These are phyloP conservation scores for Antechinus flavipes DNA, from an alignment of 2,113 vertebrate species.

Conservation along the genomic window DNA sequence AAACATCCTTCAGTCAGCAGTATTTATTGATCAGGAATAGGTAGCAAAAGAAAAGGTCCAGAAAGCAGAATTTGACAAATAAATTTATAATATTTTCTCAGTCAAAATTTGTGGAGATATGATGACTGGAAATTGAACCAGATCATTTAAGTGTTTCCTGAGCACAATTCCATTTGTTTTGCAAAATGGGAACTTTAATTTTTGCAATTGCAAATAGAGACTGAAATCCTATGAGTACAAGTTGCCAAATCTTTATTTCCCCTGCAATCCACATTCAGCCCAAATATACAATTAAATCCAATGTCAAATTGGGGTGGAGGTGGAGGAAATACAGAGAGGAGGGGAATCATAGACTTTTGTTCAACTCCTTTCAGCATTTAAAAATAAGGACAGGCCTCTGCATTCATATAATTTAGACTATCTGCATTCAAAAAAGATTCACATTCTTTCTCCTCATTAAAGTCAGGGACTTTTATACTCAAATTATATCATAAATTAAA, in stretches of 20 bases:
- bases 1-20: background rate
- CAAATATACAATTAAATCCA: conserved; percentile 52
- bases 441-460: background rate
- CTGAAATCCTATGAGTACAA: conserved; percentile 30
- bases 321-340: conserved; percentile 4
- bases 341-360: conserved; percentile 1
- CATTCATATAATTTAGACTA: conserved; percentile 18
- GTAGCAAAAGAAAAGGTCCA: background rate
- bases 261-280: conserved; percentile 51
- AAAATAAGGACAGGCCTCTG: background rate
- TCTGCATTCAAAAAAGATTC: background rate
- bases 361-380: conserved; percentile 40
- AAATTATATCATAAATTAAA: background rate
- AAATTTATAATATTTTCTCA: conserved; percentile 51
- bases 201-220: conserved; percentile 25
- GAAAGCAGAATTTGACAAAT: background rate
- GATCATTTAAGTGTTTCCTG: conserved; percentile 40
- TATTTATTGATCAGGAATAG: background rate
- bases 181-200: conserved; percentile 6
- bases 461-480: background rate
- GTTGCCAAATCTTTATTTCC: conserved; percentile 16
- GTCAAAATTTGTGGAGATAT: conserved; percentile 32
- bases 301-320: conserved; percentile 16
- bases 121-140: conserved; percentile 49
- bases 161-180: conserved; percentile 47